Evolutionary conservation across 2,113 vertebrate genomes (phyloP).

Genomic region (Saccopteryx bilineata): DNA sequence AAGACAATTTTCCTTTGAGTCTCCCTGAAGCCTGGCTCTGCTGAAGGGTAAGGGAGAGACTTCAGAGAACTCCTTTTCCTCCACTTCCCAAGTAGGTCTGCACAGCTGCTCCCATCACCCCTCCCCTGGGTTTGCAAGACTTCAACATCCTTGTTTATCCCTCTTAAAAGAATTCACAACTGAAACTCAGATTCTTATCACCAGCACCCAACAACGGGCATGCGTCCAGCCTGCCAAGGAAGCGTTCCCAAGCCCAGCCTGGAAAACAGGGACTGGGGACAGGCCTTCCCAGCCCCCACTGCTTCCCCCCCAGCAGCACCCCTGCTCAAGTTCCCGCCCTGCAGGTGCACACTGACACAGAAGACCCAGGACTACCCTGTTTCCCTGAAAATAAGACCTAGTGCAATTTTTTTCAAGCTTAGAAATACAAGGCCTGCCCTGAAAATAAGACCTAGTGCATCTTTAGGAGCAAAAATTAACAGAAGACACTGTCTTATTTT

Average conservation of each 20-base stretch:
- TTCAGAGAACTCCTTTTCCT: neutral
- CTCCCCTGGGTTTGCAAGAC: neutral
- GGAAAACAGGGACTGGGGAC: neutral
- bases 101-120: neutral
- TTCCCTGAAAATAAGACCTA: too few species aligned
- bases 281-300: neutral
- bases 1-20: neutral
- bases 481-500: too few species aligned
- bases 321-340: neutral
- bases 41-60: neutral
- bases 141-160: neutral
- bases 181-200: conserved; percentile 46
- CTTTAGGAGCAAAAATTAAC: too few species aligned
- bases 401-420: too few species aligned
- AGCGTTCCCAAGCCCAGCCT: neutral
- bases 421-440: too few species aligned
- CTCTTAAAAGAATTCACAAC: neutral
- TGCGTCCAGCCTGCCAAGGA: conserved; percentile 6
- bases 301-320: neutral
- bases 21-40: conserved; percentile 13
- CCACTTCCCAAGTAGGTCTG: fast-evolving
- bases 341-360: fast-evolving
- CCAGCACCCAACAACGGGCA: neutral
- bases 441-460: too few species aligned
- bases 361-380: too few species aligned